These are phyloP conservation scores for Chrysopilus asiliformis DNA, from an alignment of 2,888 invertebrate species.

Conservation along the genomic window DNA sequence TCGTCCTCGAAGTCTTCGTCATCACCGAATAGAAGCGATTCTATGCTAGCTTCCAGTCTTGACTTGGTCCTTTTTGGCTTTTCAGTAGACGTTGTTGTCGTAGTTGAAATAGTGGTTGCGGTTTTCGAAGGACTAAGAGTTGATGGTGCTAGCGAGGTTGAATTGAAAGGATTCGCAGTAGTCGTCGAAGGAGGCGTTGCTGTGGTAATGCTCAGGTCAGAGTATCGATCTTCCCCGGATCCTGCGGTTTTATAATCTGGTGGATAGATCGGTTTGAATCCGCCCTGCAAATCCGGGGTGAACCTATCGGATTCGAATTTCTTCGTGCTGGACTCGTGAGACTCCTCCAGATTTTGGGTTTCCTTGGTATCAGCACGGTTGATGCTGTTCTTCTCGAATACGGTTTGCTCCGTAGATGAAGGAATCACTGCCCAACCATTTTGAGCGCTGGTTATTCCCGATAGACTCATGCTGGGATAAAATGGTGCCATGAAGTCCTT, in stretches of 20 bases:
- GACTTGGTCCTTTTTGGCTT: constrained; percentile 22
- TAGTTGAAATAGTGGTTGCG: neutral
- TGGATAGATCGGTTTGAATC: constrained; percentile 54
- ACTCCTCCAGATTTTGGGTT: constrained; percentile 12
- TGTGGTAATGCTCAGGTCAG: constrained; percentile 1
- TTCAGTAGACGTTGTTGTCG: constrained; percentile 4
- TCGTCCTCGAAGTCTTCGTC: constrained; percentile 21
- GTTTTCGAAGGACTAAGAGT: no score
- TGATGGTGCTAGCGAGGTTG: constrained; percentile 15
- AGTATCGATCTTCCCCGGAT: constrained; percentile 14
- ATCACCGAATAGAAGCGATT: constrained; percentile 32
- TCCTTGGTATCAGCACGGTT: constrained; percentile 26
- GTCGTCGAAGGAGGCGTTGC: constrained; percentile 2
- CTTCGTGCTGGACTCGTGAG: constrained; percentile 31
- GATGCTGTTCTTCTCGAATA: constrained; percentile 31
- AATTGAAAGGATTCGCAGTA: constrained; percentile 10
- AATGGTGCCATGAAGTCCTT: constrained; percentile 54
- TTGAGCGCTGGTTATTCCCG: constrained; percentile 37
- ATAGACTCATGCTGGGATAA: constrained; percentile 49
- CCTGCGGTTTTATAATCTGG: constrained; percentile 26
- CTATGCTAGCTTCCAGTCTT: constrained; percentile 31
- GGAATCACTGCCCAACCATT: constrained; percentile 51
- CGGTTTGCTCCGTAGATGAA: constrained; percentile 18
- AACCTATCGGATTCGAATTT: constrained; percentile 52
- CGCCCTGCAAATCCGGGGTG: constrained; percentile 53